A percentile compares a stretch with the other conserved stretches of the same genome.
Conservation (phyloP, 2,797 vertebrate genomes). For the Esox lucius region DNA sequence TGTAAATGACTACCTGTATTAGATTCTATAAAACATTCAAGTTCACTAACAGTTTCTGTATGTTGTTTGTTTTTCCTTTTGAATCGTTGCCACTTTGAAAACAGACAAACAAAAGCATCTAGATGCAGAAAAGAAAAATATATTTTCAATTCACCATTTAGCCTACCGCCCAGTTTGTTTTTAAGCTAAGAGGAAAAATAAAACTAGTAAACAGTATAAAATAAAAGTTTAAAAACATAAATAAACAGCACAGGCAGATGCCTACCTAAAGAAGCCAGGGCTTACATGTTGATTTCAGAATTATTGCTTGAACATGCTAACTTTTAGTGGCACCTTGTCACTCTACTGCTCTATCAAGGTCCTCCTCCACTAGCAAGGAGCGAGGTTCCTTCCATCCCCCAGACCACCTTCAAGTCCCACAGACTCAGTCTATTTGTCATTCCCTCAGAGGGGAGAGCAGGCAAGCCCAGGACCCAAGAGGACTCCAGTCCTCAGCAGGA, state of each 20-base stretch:
- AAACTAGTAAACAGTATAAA: constrained; percentile 44
- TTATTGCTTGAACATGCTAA: constrained; percentile 73
- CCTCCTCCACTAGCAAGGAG: constrained; percentile 35
- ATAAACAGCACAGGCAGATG: constrained; percentile 39
- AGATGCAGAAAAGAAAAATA: neutral
- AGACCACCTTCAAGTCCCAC: constrained; percentile 21
- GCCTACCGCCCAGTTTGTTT: neutral
- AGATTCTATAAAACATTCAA: constrained; percentile 8
- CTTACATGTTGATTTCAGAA: constrained; percentile 41
- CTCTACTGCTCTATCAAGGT: constrained; percentile 40
- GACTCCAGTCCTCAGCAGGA: constrained; percentile 44
- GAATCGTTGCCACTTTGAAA: neutral
- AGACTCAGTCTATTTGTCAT: constrained; percentile 30
- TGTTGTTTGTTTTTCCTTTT: neutral
- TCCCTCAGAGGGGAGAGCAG: constrained; percentile 40
- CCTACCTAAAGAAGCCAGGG: constrained; percentile 39
- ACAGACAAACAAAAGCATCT: neutral
- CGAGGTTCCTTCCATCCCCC: constrained; percentile 35
- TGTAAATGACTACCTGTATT: neutral
- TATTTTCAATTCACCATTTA: neutral
- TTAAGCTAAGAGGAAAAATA: constrained; percentile 17
- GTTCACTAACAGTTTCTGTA: neutral
- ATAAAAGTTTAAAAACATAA: constrained; percentile 29
- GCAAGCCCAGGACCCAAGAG: constrained; percentile 53
- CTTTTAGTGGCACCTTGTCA: constrained; percentile 47